Conservation (phyloP, 2,797 vertebrate genomes). For the Acipenser transmontanus region DNA sequence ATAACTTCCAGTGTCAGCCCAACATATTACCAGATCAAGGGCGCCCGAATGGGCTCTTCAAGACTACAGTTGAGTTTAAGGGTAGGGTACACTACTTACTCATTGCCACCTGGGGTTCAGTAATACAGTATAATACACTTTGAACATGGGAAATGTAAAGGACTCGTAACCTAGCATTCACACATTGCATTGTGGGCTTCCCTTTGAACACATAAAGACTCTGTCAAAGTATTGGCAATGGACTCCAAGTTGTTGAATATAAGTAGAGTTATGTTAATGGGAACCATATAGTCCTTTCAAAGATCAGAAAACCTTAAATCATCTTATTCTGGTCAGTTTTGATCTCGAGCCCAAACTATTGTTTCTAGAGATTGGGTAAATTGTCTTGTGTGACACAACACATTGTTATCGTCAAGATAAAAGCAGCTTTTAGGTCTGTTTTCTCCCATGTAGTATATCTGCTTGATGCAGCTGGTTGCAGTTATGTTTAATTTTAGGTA, state of each 20-base stretch:
- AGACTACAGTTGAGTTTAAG: too few species aligned
- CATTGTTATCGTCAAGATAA: constrained; percentile 17
- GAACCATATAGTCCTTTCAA: not conserved
- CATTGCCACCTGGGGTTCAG: too few species aligned
- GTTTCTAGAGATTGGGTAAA: constrained; percentile 12
- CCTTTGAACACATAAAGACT: not conserved
- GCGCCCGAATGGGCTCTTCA: too few species aligned
- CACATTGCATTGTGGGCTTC: not conserved
- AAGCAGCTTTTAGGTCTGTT: constrained; percentile 8
- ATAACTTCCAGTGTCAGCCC: too few species aligned
- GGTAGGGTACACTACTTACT: too few species aligned
- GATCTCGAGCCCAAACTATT: constrained; percentile 14
- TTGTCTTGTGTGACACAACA: constrained; percentile 1
- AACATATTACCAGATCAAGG: too few species aligned
- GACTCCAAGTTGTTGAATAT: not conserved
- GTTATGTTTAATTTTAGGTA: constrained; percentile 37
- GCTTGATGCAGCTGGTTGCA: constrained; percentile 31
- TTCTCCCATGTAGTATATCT: constrained; percentile 14
- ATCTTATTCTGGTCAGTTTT: not conserved
- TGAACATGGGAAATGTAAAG: too few species aligned
- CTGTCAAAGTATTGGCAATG: not conserved
- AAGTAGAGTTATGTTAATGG: not conserved
- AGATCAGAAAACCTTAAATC: not conserved
- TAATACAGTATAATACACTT: too few species aligned
- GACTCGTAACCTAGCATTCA: not conserved